These are phyloP conservation scores for Conops quadrifasciatus DNA, from an alignment of 2,888 invertebrate species.

Conservation along the genomic window DNA sequence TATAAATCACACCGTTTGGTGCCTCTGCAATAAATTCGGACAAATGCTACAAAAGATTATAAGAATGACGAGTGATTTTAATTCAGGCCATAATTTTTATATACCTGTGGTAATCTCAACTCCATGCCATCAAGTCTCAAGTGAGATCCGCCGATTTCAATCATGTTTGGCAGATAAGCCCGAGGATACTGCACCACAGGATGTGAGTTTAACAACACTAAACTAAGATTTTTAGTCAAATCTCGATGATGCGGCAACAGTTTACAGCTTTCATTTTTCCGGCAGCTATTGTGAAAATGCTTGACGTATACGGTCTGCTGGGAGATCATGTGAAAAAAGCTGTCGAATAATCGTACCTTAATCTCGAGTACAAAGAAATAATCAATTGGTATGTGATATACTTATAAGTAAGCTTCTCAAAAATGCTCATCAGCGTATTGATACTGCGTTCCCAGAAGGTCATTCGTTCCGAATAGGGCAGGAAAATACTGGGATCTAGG, in stretches of 20 bases:
- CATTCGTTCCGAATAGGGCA: conserved; percentile 65
- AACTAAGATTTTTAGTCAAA: conserved; percentile 59
- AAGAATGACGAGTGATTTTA: neutral
- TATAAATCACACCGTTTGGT: conserved; percentile 62
- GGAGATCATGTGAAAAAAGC: conserved; percentile 63
- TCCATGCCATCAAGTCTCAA: conserved; percentile 42
- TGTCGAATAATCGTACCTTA: conserved; percentile 38
- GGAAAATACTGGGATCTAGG: conserved; percentile 64
- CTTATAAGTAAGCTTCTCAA: conserved; percentile 63
- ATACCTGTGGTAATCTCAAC: conserved; percentile 53
- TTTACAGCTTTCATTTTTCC: conserved; percentile 35
- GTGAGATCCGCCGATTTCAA: conserved; percentile 61
- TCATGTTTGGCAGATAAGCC: conserved; percentile 62
- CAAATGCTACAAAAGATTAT: conserved; percentile 49
- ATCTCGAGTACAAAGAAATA: neutral
- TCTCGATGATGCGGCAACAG: conserved; percentile 61
- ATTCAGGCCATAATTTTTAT: neutral
- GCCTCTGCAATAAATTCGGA: conserved; percentile 61
- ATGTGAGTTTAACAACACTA: conserved; percentile 63
- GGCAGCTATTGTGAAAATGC: conserved; percentile 57
- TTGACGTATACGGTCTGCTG: conserved; percentile 62
- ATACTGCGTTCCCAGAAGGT: conserved; percentile 63
- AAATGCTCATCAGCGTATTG: conserved; percentile 64
- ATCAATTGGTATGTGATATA: conserved; percentile 38
- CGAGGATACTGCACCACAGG: conserved; percentile 61